Conservation (phyloP, 2,797 vertebrate species). For the Chaetodon trifasciatus region DNA sequence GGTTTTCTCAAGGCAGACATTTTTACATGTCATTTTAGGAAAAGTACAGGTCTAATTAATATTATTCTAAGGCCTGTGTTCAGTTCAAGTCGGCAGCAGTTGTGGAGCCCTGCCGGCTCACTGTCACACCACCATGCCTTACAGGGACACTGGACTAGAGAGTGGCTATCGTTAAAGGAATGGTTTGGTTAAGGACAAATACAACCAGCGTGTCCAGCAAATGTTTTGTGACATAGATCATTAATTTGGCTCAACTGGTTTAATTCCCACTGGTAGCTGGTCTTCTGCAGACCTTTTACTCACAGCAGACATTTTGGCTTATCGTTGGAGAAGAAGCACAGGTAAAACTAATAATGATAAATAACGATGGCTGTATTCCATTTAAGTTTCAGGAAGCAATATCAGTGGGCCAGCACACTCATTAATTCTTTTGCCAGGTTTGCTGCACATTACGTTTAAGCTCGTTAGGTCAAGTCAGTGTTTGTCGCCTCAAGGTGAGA, state of each 20-base stretch:
- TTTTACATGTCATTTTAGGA: not conserved
- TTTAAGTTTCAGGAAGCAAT: slow-evolving; percentile 10
- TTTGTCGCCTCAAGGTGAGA: slow-evolving; percentile 5
- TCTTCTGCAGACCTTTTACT: not conserved
- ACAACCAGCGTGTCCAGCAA: not conserved
- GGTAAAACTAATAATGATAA: slow-evolving; percentile 23
- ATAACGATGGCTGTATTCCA: slow-evolving; percentile 10
- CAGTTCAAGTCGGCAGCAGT: not conserved
- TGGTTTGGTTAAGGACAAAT: not conserved
- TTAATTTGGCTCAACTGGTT: not conserved
- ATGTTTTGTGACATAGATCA: not conserved
- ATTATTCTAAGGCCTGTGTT: not conserved
- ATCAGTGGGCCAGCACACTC: not conserved
- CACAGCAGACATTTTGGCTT: not conserved
- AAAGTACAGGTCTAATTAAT: not conserved
- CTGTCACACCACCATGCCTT: not conserved
- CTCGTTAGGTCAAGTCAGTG: slow-evolving; percentile 5
- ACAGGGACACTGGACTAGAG: not conserved
- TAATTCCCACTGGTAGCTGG: not conserved
- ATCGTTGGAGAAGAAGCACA: not conserved
- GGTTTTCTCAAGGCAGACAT: not conserved
- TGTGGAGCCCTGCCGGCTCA: not conserved
- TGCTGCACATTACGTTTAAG: not conserved
- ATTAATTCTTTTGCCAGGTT: slow-evolving; percentile 17
- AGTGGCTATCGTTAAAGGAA: not conserved